These are phyloP conservation scores for Rhinolophus sinicus DNA, from an alignment of 2,113 vertebrate species.

Conservation along the genomic window DNA sequence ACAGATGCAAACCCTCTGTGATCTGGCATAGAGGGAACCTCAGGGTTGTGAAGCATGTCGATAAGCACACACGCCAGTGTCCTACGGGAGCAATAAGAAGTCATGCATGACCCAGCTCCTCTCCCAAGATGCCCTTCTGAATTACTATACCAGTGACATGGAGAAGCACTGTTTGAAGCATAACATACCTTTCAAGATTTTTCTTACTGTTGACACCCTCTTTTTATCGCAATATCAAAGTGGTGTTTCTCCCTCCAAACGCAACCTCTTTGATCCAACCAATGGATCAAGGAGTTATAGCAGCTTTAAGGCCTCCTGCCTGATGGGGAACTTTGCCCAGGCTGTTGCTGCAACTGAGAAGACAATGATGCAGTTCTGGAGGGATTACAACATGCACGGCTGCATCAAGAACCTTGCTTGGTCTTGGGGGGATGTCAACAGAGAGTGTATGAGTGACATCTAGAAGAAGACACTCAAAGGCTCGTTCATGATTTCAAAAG, in stretches of 20 bases:
- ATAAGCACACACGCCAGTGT: background rate
- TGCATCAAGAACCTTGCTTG: background rate
- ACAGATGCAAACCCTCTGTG: no score
- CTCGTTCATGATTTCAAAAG: background rate
- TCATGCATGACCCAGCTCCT: background rate
- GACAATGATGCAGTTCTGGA: background rate
- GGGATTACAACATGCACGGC: background rate
- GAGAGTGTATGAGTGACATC: background rate
- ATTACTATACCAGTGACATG: background rate
- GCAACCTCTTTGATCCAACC: background rate
- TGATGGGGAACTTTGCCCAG: background rate
- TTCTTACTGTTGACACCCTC: background rate
- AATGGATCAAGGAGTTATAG: background rate
- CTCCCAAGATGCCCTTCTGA: background rate
- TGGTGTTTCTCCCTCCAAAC: background rate
- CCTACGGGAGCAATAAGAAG: background rate
- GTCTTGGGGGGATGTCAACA: no score
- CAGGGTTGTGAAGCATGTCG: background rate
- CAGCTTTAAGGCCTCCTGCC: background rate
- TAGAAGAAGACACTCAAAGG: background rate
- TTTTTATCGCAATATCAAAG: no score
- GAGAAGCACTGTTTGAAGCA: background rate
- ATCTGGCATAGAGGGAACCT: no score
- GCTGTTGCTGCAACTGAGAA: background rate
- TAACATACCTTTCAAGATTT: background rate